Conservation (phyloP, 53 echinoderm and acorn worm genomes). For the Temnopleurus reevesii region DNA sequence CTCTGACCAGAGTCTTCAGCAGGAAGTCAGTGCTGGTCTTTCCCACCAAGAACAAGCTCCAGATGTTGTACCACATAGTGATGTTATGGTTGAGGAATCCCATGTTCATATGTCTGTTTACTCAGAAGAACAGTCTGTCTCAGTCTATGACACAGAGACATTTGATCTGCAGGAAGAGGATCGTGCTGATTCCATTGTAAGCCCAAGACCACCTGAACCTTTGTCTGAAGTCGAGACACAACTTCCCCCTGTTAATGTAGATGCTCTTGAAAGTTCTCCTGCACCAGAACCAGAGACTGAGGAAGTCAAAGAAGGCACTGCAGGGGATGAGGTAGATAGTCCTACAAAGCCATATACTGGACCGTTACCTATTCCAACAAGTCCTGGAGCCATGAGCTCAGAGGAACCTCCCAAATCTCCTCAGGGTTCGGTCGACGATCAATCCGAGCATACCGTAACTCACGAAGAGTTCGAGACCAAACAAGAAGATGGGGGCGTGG, state of each 20-base stretch:
- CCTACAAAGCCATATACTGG: conserved; percentile 76
- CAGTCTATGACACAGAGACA: neutral
- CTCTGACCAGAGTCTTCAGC: neutral
- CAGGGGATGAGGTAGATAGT: conserved; percentile 80
- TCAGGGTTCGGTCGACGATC: conserved; percentile 39
- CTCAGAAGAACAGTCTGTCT: neutral
- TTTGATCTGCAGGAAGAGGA: conserved; percentile 65
- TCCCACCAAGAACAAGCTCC: neutral
- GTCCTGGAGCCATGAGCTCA: neutral
- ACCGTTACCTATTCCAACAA: neutral
- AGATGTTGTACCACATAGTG: neutral
- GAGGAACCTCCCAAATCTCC: neutral
- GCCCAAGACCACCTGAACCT: conserved; percentile 77
- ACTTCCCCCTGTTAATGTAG: conserved; percentile 58
- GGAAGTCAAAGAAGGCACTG: conserved; percentile 56
- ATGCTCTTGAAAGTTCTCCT: conserved; percentile 5
- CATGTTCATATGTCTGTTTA: neutral
- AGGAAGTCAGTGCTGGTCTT: conserved; percentile 5
- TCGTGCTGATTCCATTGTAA: conserved; percentile 76
- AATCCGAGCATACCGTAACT: neutral
- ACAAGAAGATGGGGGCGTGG: conserved; percentile 49
- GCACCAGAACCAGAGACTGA: conserved; percentile 65
- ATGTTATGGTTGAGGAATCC: neutral
- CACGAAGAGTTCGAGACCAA: conserved; percentile 53
- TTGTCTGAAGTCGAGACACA: conserved; percentile 77